A percentile compares a stretch with the other conserved stretches of the same genome.
Evolutionary conservation across 2,113 vertebrate species (phyloP).

Genomic region (Formicarius rufipectus): DNA sequence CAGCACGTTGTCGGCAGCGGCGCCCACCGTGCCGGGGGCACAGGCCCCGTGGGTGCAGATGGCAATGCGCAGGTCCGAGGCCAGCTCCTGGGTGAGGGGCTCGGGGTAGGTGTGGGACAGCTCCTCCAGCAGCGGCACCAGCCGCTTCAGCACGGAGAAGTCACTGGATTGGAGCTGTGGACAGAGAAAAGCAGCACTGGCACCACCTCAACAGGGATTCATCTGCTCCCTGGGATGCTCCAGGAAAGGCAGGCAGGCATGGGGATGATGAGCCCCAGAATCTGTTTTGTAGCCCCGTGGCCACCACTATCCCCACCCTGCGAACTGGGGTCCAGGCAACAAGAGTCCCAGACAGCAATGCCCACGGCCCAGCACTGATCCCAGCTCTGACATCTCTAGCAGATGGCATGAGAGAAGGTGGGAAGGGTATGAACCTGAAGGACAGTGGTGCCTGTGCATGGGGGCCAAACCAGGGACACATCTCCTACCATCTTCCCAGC

Average conservation of each 20-base stretch:
- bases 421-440: neutral
- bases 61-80: constrained; percentile 81
- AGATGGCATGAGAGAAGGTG: neutral
- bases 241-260: neutral
- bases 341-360: fast-evolving
- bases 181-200: neutral
- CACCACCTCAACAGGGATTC: fast-evolving
- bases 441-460: fast-evolving
- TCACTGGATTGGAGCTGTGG: constrained; percentile 80
- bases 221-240: fast-evolving
- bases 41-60: constrained; percentile 88
- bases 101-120: constrained; percentile 82
- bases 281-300: fast-evolving
- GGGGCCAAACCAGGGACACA: neutral
- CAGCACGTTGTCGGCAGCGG: constrained; percentile 3
- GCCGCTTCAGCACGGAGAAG: constrained; percentile 74
- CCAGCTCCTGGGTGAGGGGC: constrained; percentile 84
- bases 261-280: neutral
- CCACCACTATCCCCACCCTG: fast-evolving
- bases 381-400: neutral
- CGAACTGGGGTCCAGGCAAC: fast-evolving
- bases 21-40: constrained; percentile 28
- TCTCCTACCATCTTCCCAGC: neutral
- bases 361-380: fast-evolving
- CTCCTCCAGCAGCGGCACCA: constrained; percentile 81